Evolutionary conservation across 1,140 invertebrate species (phyloP), one percentile per base, ranked within the genome.

Genomic region (Maniola jurtina): DNA sequence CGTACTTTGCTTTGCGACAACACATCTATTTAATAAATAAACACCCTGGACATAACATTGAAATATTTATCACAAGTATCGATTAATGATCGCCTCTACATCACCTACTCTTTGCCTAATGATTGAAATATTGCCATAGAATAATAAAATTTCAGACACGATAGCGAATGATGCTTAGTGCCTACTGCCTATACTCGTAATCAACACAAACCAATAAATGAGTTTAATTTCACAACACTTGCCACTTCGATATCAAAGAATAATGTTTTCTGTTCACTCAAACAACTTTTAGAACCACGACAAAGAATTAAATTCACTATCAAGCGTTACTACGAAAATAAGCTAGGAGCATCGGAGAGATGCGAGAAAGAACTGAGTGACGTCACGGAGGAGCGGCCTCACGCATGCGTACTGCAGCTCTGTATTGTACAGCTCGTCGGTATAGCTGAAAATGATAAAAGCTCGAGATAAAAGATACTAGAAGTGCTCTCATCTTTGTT

Each of bases 371-470:
- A 70, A 84, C 81, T 82, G 72, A 65, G 73, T 83, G 77, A 84
- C 81, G 83, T 85, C 82, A 87, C 71, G 40, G 60, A 81, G 80
- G 73, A 75, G 79, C 74, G 75, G 66, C 47, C 50, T 76, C 67
- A 74, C 82, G 83, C 84, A 81, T 80, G 83, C 83, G 84, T 72
- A 70, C 8, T 63, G 16, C 59, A 69, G 16, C 33, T 15, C 38
- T 45, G 14, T 35, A 9, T 45, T 57, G 55, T 62, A 62, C 13
- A 50, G 38, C 5, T 61, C 58, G 33, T 38, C 8, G 5, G 4
- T 57, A 38, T 38, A 57, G 36, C 55, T 14, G 55, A 57, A 57
- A 54, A 47, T 48, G 60, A 59, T 59, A 57, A 45, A 38, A 45
- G n/a, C 42, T 56, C 33, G 14, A 56, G 65, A 56, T 57, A 67